phyloP scores from a whole-genome alignment of 2,888 invertebrate species.

The Euplexia lucipara region DNA sequence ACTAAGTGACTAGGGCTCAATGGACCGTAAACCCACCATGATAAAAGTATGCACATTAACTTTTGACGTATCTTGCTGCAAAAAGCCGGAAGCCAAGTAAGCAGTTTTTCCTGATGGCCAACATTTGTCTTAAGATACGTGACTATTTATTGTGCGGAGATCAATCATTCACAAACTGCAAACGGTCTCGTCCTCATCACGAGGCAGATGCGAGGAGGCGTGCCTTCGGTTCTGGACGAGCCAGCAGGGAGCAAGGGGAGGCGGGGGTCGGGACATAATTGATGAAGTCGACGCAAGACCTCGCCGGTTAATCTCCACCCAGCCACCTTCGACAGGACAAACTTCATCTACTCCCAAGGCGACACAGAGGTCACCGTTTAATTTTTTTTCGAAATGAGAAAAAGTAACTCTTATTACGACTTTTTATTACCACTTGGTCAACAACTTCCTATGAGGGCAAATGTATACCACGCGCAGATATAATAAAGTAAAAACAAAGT shows the following conservation, averaged over 20 bases:
- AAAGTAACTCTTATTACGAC: conserved; percentile 55
- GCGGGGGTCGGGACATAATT: conserved; percentile 77
- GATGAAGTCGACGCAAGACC: conserved; percentile 83
- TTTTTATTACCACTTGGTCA: conserved; percentile 53
- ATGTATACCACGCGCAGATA: background rate
- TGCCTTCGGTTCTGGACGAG: conserved; percentile 68
- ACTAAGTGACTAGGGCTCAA: background rate
- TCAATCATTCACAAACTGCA: conserved; percentile 70
- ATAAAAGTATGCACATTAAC: conserved; percentile 36
- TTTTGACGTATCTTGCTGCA: conserved; percentile 25
- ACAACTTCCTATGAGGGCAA: conserved; percentile 21
- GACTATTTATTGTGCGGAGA: conserved; percentile 63
- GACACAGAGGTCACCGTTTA: conserved; percentile 67
- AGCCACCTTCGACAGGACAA: conserved; percentile 76
- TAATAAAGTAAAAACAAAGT: conserved; percentile 24
- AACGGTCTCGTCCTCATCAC: conserved; percentile 63
- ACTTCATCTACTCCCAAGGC: conserved; percentile 76
- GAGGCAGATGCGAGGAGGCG: conserved; percentile 69
- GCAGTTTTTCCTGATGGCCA: conserved; percentile 42
- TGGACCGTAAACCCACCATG: conserved; percentile 11
- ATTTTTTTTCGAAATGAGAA: conserved; percentile 64
- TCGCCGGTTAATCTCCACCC: conserved; percentile 77
- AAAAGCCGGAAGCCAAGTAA: conserved; percentile 27
- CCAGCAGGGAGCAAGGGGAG: conserved; percentile 57
- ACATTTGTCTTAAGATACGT: conserved; percentile 60